These are phyloP conservation scores for Bagarius yarrelli DNA, from an alignment of 2,113 vertebrate species.

Conservation along the genomic window DNA sequence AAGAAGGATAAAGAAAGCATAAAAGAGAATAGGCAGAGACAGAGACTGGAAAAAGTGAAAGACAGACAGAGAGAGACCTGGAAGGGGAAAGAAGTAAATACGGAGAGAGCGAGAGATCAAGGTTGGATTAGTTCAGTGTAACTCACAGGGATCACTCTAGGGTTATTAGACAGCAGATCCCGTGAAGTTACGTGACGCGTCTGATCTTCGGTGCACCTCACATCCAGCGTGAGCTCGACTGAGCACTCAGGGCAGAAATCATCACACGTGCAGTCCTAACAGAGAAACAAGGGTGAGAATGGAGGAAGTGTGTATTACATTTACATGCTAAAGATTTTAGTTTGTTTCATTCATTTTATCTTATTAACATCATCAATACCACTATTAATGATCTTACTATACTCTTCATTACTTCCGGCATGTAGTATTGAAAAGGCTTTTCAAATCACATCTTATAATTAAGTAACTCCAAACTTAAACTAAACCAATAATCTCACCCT, in stretches of 20 bases:
- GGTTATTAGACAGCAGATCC: constrained; percentile 93
- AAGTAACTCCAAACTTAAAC: background rate
- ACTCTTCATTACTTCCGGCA: background rate
- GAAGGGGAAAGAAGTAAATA: too few species aligned
- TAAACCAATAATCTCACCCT: constrained; percentile 69
- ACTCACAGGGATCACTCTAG: constrained; percentile 91
- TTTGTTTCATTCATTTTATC: background rate
- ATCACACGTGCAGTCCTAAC: constrained; percentile 91
- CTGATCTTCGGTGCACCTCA: constrained; percentile 94
- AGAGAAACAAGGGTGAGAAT: background rate
- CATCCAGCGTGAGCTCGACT: constrained; percentile 91
- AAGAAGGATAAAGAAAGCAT: too few species aligned
- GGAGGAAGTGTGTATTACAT: background rate
- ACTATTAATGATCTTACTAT: background rate
- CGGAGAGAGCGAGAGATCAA: too few species aligned
- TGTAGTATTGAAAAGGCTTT: background rate
- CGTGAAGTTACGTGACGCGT: constrained; percentile 93
- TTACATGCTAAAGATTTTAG: background rate
- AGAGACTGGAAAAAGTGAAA: too few species aligned
- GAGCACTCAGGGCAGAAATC: constrained; percentile 97
- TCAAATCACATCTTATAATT: background rate
- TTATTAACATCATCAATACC: background rate
- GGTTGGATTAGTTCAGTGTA: background rate
- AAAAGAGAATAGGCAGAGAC: too few species aligned
- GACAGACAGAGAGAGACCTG: too few species aligned